These are phyloP conservation scores for Phyllostomus hastatus DNA, from an alignment of 2,113 vertebrate species.

Conservation along the genomic window DNA sequence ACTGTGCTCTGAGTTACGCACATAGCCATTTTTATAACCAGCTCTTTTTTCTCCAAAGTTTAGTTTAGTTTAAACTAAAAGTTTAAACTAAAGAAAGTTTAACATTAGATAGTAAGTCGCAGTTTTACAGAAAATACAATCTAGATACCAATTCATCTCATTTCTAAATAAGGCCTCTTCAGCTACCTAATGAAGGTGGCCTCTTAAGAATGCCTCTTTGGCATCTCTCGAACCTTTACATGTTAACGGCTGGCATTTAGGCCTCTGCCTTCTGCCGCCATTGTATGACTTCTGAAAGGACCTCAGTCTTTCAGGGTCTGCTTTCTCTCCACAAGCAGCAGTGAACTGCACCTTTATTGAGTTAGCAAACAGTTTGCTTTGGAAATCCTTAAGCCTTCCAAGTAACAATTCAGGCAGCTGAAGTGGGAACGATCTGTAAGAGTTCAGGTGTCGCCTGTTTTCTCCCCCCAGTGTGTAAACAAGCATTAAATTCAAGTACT, in stretches of 20 bases:
- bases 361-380: background rate
- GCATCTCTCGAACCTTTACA: background rate
- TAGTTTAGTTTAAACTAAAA: no score
- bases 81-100: conserved; percentile 35
- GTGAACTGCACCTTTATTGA: background rate
- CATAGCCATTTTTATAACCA: conserved; percentile 13
- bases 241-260: background rate
- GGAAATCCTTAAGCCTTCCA: background rate
- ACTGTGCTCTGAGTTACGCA: background rate
- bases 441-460: background rate
- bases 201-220: background rate
- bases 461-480: background rate
- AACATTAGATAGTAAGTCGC: background rate
- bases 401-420: background rate
- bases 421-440: background rate
- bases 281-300: background rate
- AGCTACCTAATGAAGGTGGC: background rate
- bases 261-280: background rate
- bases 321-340: background rate
- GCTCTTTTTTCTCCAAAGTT: background rate
- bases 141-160: background rate
- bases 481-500: background rate
- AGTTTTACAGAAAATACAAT: conserved; percentile 21
- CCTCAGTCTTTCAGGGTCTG: background rate
- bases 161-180: background rate